Conservation (phyloP, 2,113 vertebrate species). For the Ascaphus truei region DNA sequence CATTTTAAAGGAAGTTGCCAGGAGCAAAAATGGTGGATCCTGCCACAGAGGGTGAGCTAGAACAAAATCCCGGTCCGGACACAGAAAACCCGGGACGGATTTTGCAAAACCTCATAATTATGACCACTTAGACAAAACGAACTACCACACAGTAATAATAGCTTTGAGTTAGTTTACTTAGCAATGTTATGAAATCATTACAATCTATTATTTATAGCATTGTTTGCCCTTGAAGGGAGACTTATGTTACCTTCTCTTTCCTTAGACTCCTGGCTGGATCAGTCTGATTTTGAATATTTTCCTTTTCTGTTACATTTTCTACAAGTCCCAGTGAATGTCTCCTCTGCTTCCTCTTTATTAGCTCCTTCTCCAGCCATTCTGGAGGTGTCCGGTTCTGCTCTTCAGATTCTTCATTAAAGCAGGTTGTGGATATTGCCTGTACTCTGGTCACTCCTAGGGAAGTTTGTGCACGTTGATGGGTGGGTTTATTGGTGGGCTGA, state of each 20-base stretch:
- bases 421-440: constrained; percentile 16
- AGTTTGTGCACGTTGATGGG: background rate
- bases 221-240: background rate
- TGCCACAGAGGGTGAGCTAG: too few species aligned
- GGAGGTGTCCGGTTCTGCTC: constrained; percentile 7
- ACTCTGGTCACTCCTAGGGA: background rate
- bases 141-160: too few species aligned
- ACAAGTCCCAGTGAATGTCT: constrained; percentile 46
- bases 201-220: too few species aligned
- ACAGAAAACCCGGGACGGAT: too few species aligned
- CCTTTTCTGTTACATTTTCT: constrained; percentile 24
- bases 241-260: constrained; percentile 50
- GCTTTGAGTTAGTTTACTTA: too few species aligned
- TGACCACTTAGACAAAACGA: too few species aligned
- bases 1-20: too few species aligned
- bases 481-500: too few species aligned
- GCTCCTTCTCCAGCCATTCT: constrained; percentile 52
- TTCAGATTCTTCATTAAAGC: background rate
- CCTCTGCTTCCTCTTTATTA: constrained; percentile 43
- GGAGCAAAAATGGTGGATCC: too few species aligned
- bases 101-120: too few species aligned
- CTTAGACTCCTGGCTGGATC: constrained; percentile 34
- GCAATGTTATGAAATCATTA: background rate
- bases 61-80: too few species aligned
- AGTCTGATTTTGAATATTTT: background rate